These are phyloP conservation scores for Pelodiscus sinensis DNA, from an alignment of 2,113 vertebrate species.

Conservation along the genomic window DNA sequence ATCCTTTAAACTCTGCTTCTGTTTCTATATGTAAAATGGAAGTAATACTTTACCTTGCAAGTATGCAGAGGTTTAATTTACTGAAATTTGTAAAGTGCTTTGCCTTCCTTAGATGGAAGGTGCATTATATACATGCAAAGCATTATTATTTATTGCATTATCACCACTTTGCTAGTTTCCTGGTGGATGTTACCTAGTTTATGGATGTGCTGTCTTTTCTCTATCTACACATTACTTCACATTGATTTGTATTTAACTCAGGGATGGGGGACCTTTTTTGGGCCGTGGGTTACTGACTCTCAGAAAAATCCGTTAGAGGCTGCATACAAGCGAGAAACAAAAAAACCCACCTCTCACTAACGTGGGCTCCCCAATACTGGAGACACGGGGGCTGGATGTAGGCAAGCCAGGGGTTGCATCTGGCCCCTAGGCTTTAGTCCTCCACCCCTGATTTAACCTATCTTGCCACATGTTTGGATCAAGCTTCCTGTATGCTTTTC, in stretches of 20 bases:
- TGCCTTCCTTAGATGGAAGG: slow-evolving; percentile 65
- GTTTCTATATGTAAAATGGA: background rate
- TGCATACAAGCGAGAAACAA: too few relatives aligned
- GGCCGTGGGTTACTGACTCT: too few relatives aligned
- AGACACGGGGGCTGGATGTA: too few relatives aligned
- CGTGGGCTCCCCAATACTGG: too few relatives aligned
- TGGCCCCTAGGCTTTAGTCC: too few relatives aligned
- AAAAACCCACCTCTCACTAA: too few relatives aligned
- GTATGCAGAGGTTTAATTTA: slow-evolving; percentile 30
- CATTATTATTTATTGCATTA: slow-evolving; percentile 15
- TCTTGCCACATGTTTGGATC: background rate
- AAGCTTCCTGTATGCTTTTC: background rate
- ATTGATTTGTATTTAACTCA: background rate
- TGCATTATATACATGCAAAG: slow-evolving; percentile 68
- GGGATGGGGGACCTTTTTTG: too few relatives aligned
- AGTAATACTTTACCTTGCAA: background rate
- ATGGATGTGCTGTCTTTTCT: background rate
- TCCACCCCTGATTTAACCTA: background rate
- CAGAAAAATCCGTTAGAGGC: too few relatives aligned
- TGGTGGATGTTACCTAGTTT: slow-evolving; percentile 1
- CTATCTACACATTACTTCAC: background rate
- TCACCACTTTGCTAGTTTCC: background rate
- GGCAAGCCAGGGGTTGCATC: too few relatives aligned
- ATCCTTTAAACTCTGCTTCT: background rate
- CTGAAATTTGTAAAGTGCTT: slow-evolving; percentile 74